These are phyloP conservation scores for Empidonax traillii DNA, from an alignment of 2,113 vertebrate genomes.

Conservation along the genomic window DNA sequence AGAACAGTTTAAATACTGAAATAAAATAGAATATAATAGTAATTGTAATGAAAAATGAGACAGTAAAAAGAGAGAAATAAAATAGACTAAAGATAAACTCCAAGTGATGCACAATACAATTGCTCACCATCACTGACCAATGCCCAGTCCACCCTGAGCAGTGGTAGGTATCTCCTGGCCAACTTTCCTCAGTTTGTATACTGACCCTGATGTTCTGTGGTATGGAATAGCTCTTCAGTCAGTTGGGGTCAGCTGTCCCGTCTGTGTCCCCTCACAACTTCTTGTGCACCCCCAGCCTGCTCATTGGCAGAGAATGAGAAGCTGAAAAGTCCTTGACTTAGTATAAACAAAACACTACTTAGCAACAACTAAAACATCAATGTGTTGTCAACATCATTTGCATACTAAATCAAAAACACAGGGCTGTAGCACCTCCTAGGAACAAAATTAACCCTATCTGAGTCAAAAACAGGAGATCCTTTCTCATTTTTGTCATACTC, in stretches of 20 bases:
- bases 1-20: neutral
- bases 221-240: neutral
- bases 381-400: neutral
- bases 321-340: neutral
- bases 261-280: neutral
- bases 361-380: neutral
- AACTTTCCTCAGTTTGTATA: neutral
- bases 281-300: neutral
- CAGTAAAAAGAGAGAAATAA: neutral
- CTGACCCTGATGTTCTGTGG: neutral
- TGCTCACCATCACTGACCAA: neutral
- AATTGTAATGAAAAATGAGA: neutral
- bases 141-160: neutral
- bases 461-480: neutral
- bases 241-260: neutral
- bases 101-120: neutral
- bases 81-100: neutral
- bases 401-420: neutral
- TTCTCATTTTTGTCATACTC: neutral
- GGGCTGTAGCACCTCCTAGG: neutral
- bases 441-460: neutral
- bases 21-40: neutral
- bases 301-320: neutral
- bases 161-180: neutral
- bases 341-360: neutral